Percentiles rank a stretch among this genome's conserved stretches.
phyloP scores from a whole-genome alignment of 2,113 vertebrate species.

The Gallinago jamesoni region DNA sequence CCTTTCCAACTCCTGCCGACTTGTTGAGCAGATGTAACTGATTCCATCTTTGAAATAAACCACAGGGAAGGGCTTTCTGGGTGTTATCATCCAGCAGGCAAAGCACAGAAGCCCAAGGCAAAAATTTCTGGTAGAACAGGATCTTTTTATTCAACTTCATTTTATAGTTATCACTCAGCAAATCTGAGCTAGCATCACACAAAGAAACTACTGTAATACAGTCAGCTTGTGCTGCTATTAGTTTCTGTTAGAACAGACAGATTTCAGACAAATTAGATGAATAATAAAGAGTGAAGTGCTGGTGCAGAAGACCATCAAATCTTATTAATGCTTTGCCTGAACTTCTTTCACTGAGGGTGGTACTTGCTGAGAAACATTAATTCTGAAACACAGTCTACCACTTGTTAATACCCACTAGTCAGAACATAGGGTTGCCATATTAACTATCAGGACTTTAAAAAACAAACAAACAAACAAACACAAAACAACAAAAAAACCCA shows the following conservation, averaged over 20 bases:
- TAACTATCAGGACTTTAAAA: not conserved
- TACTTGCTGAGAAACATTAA: not conserved
- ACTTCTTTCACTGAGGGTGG: not conserved
- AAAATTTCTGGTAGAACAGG: not conserved
- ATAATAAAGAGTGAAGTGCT: constrained; percentile 38
- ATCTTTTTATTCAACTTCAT: too few relatives aligned
- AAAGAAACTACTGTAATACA: not conserved
- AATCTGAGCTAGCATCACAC: not conserved
- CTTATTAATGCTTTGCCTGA: not conserved
- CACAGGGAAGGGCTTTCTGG: too few relatives aligned
- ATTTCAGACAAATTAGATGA: constrained; percentile 51
- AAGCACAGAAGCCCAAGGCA: not conserved
- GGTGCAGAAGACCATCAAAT: constrained; percentile 9
- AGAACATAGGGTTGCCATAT: not conserved
- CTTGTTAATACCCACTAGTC: not conserved
- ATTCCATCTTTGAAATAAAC: too few relatives aligned
- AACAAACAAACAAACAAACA: not conserved
- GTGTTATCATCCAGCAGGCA: not conserved
- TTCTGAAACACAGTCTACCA: not conserved
- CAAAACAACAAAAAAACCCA: not conserved
- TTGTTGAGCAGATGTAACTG: too few relatives aligned
- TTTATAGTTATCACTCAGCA: not conserved
- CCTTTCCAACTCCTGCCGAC: too few relatives aligned
- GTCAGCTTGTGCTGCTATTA: not conserved
- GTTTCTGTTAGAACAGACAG: not conserved